A percentile compares a stretch with the other conserved stretches of the same genome.
phyloP scores from a whole-genome alignment of 2,888 invertebrate species.

The Argyresthia albistria region DNA sequence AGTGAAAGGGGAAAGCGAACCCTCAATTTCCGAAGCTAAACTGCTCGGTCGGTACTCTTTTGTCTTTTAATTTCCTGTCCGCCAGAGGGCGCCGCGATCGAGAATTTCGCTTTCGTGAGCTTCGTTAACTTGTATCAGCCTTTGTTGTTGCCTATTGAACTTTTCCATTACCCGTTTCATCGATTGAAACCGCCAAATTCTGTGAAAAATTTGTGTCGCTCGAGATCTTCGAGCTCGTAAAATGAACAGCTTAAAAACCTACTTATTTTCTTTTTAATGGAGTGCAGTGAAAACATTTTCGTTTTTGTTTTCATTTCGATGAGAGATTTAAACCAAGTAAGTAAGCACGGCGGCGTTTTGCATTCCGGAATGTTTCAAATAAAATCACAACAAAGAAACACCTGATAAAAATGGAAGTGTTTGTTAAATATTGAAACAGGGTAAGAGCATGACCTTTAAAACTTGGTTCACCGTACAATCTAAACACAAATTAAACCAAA shows the following conservation, averaged over 20 bases:
- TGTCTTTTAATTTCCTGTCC: conserved; percentile 71
- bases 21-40: conserved; percentile 61
- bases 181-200: conserved; percentile 63
- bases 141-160: conserved; percentile 68
- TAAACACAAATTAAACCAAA: conserved; percentile 37
- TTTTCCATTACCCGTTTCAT: conserved; percentile 64
- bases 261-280: conserved; percentile 41
- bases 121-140: conserved; percentile 66
- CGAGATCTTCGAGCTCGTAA: conserved; percentile 27
- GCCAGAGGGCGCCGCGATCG: conserved; percentile 51
- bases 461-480: conserved; percentile 35
- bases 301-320: conserved; percentile 37
- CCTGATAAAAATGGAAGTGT: no score
- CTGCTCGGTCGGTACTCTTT: conserved; percentile 61
- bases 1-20: conserved; percentile 35
- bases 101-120: conserved; percentile 65
- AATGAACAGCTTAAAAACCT: conserved; percentile 37
- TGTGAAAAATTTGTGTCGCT: conserved; percentile 49
- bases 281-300: conserved; percentile 43
- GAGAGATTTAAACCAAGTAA: conserved; percentile 34
- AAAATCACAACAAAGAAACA: no score
- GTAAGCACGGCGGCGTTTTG: no score
- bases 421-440: no score
- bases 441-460: conserved; percentile 22
- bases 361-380: no score